Evolutionary conservation across 1,140 invertebrate species (phyloP).

Genomic region (Elysia chlorotica): DNA sequence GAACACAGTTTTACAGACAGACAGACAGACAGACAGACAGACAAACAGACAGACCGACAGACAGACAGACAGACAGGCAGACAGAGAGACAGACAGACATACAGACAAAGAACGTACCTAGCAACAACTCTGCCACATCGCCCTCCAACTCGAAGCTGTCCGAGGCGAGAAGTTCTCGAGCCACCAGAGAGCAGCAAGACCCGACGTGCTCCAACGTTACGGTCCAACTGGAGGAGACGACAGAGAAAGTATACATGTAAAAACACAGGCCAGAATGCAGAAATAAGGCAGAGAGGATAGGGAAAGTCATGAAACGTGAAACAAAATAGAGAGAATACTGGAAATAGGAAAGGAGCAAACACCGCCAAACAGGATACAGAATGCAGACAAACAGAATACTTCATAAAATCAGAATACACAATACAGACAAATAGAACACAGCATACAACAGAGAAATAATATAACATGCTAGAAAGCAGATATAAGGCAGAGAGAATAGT

Average conservation of each 20-base stretch:
- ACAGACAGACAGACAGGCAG: no score
- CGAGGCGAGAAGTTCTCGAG: slow-evolving; percentile 64
- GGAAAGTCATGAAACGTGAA: not conserved
- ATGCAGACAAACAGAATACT: not conserved
- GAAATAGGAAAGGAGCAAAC: not conserved
- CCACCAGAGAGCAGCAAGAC: slow-evolving; percentile 75
- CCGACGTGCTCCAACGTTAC: slow-evolving; percentile 70
- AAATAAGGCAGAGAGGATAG: not conserved
- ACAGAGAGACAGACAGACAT: not conserved
- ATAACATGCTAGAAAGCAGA: not conserved
- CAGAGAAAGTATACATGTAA: not conserved
- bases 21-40: no score
- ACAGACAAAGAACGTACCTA: slow-evolving; percentile 50
- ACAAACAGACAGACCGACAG: no score
- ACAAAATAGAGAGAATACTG: not conserved
- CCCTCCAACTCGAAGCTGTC: slow-evolving; percentile 39
- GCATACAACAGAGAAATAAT: not conserved
- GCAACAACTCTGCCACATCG: slow-evolving; percentile 52
- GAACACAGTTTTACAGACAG: no score
- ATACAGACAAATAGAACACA: not conserved
- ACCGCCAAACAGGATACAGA: not conserved
- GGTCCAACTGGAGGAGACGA: slow-evolving; percentile 42
- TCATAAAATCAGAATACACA: no score
- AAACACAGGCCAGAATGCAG: not conserved
- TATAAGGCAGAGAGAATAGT: no score